Conservation (phyloP, 2,797 vertebrate genomes). For the Sebastes baramenuke region DNA sequence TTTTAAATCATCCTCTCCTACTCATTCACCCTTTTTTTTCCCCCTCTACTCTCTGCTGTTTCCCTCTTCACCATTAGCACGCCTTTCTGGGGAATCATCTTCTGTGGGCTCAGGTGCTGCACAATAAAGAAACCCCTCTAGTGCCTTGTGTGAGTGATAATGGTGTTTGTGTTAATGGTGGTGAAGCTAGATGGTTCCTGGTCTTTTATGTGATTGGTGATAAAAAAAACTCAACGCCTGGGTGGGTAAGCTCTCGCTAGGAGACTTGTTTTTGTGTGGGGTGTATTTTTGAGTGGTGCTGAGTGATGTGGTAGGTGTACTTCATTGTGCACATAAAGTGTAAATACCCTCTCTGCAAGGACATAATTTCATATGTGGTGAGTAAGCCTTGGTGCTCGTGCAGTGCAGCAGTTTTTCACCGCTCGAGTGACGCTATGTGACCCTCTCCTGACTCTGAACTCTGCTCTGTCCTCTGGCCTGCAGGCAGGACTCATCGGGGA, state of each 20-base stretch:
- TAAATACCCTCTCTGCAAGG: conserved; percentile 29
- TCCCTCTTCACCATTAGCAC: conserved; percentile 79
- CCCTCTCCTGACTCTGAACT: conserved; percentile 55
- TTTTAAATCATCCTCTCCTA: conserved; percentile 34
- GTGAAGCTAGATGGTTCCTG: conserved; percentile 3
- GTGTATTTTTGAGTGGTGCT: conserved; percentile 45
- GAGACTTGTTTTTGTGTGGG: conserved; percentile 28
- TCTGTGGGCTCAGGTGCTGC: conserved; percentile 86
- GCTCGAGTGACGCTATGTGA: conserved; percentile 13
- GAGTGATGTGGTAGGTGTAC: conserved; percentile 54
- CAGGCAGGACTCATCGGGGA: conserved; percentile 92
- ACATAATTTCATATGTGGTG: conserved; percentile 35
- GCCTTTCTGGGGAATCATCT: conserved; percentile 85
- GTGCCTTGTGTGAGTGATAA: conserved; percentile 82
- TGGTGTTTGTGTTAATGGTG: conserved; percentile 57
- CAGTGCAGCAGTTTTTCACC: not conserved
- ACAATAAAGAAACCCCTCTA: conserved; percentile 82
- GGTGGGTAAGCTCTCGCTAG: conserved; percentile 47
- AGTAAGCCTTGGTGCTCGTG: conserved; percentile 43
- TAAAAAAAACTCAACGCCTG: not conserved
- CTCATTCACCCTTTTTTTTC: not conserved
- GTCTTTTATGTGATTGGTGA: conserved; percentile 13
- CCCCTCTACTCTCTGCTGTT: conserved; percentile 33
- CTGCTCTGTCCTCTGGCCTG: conserved; percentile 37
- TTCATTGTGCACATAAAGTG: conserved; percentile 27